Conservation (phyloP, 2,888 invertebrate species). For the Mimas tiliae region DNA sequence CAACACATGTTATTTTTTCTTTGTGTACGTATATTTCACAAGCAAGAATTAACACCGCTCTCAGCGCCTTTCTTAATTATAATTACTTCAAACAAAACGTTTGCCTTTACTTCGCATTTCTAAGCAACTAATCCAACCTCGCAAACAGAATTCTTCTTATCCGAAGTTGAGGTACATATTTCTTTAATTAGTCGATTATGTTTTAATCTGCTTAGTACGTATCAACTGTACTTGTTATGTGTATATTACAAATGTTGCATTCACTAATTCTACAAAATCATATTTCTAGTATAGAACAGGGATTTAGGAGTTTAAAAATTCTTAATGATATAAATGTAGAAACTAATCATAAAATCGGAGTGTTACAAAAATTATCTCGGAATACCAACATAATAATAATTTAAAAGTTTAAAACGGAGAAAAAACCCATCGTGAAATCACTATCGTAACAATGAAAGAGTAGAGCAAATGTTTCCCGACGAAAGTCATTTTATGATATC, state of each 20-base stretch:
- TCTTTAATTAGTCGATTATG: too few relatives aligned
- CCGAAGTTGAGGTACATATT: too few relatives aligned
- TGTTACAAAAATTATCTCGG: too few relatives aligned
- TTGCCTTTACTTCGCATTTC: neutral
- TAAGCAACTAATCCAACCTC: neutral
- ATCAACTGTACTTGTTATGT: too few relatives aligned
- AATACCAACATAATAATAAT: neutral
- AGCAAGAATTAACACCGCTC: neutral
- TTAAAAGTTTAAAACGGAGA: neutral
- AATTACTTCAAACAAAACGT: slow-evolving; percentile 14
- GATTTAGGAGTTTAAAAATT: too few relatives aligned
- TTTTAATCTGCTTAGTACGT: too few relatives aligned
- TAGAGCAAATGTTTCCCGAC: too few relatives aligned
- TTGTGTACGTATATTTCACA: neutral
- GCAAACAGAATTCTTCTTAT: neutral
- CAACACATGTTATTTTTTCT: neutral
- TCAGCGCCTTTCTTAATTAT: neutral
- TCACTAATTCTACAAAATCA: too few relatives aligned
- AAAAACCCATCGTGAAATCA: neutral
- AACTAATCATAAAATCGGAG: too few relatives aligned
- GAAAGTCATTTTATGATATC: neutral
- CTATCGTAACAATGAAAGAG: neutral
- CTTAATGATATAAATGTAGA: too few relatives aligned
- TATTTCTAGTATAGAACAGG: too few relatives aligned
- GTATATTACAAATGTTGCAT: too few relatives aligned